Conservation (phyloP, 2,888 invertebrate genomes). For the Scrobipalpa costella region DNA sequence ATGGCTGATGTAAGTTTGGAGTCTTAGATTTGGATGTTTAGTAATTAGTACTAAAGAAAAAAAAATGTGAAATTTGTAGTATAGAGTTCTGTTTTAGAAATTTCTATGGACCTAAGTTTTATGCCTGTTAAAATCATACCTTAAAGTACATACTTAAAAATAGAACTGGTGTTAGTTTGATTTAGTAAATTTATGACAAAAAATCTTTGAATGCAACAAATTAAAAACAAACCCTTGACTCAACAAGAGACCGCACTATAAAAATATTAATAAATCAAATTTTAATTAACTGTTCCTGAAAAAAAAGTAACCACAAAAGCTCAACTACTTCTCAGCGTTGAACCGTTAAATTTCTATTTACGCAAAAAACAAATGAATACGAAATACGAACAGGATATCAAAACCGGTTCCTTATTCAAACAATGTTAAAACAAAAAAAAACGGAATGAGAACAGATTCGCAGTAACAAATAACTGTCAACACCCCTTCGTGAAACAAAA, state of each 20-base stretch:
- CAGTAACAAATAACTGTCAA: conserved; percentile 79
- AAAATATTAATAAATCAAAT: conserved; percentile 75
- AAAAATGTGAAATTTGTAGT: not conserved
- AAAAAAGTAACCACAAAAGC: conserved; percentile 73
- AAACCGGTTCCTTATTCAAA: conserved; percentile 76
- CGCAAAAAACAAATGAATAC: conserved; percentile 64
- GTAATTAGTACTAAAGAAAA: not conserved
- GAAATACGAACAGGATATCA: conserved; percentile 63
- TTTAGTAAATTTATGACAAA: not conserved
- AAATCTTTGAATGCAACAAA: conserved; percentile 14
- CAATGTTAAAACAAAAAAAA: conserved; percentile 69
- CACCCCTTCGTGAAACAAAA: conserved; percentile 80
- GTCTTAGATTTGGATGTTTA: not conserved
- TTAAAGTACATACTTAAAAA: not conserved
- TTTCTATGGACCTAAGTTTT: too few relatives aligned
- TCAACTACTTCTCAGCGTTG: conserved; percentile 60
- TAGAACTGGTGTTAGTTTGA: not conserved
- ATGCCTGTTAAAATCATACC: not conserved
- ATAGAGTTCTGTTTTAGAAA: too few relatives aligned
- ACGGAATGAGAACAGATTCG: conserved; percentile 67
- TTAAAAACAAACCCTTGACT: conserved; percentile 52
- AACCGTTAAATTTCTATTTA: conserved; percentile 77
- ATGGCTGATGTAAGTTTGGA: conserved; percentile 37
- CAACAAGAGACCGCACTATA: conserved; percentile 41
- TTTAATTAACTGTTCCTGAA: conserved; percentile 73